phyloP scores from a whole-genome alignment of 2,797 vertebrate genomes.

The Numenius phaeopus region DNA sequence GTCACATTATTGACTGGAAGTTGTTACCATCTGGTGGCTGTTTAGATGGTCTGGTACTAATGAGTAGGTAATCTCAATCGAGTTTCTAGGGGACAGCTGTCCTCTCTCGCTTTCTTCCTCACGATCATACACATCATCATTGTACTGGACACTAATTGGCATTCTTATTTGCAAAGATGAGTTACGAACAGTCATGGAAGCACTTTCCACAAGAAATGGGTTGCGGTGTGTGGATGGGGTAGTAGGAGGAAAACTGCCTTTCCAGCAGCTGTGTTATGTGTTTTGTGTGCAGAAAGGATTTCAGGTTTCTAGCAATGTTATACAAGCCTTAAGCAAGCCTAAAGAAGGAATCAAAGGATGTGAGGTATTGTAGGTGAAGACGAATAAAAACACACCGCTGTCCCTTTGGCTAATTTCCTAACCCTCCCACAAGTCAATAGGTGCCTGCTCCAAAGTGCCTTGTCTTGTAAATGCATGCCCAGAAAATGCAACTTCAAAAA shows the following conservation, averaged over 20 bases:
- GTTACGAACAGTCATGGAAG: not conserved
- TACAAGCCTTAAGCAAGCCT: not conserved
- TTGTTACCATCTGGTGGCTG: slow-evolving; percentile 59
- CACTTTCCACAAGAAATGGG: not conserved
- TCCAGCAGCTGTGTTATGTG: not conserved
- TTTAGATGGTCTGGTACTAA: slow-evolving; percentile 24
- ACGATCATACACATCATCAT: not conserved
- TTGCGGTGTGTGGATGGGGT: not conserved
- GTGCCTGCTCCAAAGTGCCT: not conserved
- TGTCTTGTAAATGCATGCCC: slow-evolving; percentile 35
- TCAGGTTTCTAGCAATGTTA: not conserved
- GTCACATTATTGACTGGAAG: slow-evolving; percentile 47
- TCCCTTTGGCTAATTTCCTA: slow-evolving; percentile 17
- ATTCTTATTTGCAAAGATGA: not conserved
- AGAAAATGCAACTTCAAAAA: not conserved
- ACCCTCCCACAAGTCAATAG: not conserved
- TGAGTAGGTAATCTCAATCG: not conserved
- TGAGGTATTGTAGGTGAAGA: not conserved
- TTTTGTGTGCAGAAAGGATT: not conserved
- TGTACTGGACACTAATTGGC: not conserved
- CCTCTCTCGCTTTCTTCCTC: not conserved
- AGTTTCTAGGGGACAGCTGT: slow-evolving; percentile 43
- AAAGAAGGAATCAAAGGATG: not conserved
- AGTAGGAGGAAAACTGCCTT: not conserved
- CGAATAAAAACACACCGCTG: not conserved